Conservation (phyloP, 2,113 vertebrate species). For the Dipodomys stephensi region DNA sequence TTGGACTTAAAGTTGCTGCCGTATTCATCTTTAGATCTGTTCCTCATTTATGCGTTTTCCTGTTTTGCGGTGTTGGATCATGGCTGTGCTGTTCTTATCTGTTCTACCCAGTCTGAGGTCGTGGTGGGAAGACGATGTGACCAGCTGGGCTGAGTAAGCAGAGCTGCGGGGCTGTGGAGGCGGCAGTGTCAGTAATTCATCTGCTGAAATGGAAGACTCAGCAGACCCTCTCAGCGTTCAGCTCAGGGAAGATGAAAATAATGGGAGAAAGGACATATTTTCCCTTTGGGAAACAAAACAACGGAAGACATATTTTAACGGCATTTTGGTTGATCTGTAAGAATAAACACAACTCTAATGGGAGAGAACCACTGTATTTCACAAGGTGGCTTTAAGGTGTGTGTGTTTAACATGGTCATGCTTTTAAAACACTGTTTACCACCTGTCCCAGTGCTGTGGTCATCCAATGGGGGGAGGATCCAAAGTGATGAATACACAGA, state of each 20-base stretch:
- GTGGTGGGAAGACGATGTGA: rapidly evolving
- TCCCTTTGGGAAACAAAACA: not conserved
- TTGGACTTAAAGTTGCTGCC: not conserved
- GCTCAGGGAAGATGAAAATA: not conserved
- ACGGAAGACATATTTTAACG: not conserved
- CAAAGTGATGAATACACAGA: rapidly evolving
- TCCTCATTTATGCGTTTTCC: rapidly evolving
- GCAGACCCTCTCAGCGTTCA: not conserved
- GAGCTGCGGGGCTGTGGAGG: not conserved
- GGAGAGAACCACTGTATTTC: not conserved
- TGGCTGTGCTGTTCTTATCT: not conserved
- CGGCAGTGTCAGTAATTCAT: rapidly evolving
- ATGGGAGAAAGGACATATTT: rapidly evolving
- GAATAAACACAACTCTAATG: too few relatives aligned
- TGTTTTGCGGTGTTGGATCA: not conserved
- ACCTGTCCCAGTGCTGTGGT: rapidly evolving
- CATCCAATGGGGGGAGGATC: rapidly evolving
- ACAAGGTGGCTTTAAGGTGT: not conserved
- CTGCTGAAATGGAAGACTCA: not conserved
- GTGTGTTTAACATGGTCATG: not conserved
- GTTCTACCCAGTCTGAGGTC: rapidly evolving
- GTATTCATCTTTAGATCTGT: rapidly evolving
- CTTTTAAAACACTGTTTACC: rapidly evolving
- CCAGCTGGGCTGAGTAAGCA: rapidly evolving
- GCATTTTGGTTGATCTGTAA: too few relatives aligned